phyloP scores from a whole-genome alignment of 2,113 vertebrate genomes.

The Gambusia holbrooki region DNA sequence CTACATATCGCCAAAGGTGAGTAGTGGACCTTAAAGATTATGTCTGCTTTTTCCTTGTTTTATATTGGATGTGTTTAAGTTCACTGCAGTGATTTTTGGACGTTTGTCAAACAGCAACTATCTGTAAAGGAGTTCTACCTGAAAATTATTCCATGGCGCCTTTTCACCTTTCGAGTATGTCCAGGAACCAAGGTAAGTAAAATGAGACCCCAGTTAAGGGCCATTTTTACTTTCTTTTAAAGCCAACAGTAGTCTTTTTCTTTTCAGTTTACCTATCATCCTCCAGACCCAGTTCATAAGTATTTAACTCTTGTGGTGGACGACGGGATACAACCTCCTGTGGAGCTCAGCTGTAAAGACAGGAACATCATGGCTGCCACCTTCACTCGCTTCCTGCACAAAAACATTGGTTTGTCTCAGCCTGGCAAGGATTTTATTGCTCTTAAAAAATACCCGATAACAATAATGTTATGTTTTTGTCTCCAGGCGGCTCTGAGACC shows the following conservation, averaged over 20 bases:
- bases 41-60: neutral
- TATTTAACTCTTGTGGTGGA: constrained; percentile 95
- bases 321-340: constrained; percentile 96
- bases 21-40: neutral
- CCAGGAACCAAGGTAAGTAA: constrained; percentile 95
- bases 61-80: neutral
- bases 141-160: constrained; percentile 99
- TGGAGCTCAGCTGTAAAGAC: constrained; percentile 98
- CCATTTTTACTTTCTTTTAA: neutral
- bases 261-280: constrained; percentile 93
- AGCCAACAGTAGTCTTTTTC: neutral
- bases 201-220: neutral
- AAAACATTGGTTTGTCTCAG: constrained; percentile 91
- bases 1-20: constrained; percentile 98
- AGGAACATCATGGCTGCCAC: constrained; percentile 98
- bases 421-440: neutral
- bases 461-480: constrained; percentile 12
- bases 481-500: constrained; percentile 94
- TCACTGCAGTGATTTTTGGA: neutral
- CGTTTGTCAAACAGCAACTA: constrained; percentile 87
- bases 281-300: constrained; percentile 94
- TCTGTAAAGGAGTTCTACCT: constrained; percentile 99
- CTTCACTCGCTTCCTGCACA: constrained; percentile 97
- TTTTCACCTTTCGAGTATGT: constrained; percentile 97
- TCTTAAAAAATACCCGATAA: neutral